Evolutionary conservation across 2,797 vertebrate species (phyloP).

Genomic region (Cirrhinus mrigala): DNA sequence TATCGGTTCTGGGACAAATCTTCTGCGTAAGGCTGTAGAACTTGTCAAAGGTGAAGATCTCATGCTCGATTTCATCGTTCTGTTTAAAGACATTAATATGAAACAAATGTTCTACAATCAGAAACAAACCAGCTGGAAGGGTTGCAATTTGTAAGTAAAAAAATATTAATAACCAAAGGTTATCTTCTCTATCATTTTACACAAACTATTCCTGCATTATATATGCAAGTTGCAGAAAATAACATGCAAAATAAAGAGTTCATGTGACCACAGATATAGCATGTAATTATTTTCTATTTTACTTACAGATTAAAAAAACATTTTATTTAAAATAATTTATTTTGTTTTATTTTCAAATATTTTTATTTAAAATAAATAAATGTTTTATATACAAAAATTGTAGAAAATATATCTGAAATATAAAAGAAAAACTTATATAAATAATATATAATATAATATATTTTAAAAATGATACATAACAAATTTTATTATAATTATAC

Average conservation of each 20-base stretch:
- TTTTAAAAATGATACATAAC: too few species aligned
- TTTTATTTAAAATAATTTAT: too few species aligned
- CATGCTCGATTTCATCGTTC: slow-evolving; percentile 96
- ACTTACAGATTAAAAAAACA: too few species aligned
- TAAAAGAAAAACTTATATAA: too few species aligned
- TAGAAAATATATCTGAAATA: too few species aligned
- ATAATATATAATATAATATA: too few species aligned
- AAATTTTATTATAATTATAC: too few species aligned
- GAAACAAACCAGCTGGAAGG: neutral
- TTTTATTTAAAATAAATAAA: too few species aligned
- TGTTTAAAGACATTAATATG: slow-evolving; percentile 67
- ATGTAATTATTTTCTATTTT: neutral
- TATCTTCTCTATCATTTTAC: neutral
- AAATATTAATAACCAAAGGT: neutral
- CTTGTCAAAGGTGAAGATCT: slow-evolving; percentile 93
- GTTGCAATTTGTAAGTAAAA: neutral
- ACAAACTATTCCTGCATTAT: neutral
- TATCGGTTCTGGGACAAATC: slow-evolving; percentile 97
- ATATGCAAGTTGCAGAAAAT: neutral
- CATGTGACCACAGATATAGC: neutral
- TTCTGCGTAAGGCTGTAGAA: slow-evolving; percentile 99
- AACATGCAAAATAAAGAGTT: neutral
- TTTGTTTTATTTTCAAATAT: too few species aligned
- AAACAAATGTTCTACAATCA: neutral
- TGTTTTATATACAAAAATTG: too few species aligned